Evolutionary conservation across 2,113 vertebrate species (phyloP).

Genomic region (Otis tarda): DNA sequence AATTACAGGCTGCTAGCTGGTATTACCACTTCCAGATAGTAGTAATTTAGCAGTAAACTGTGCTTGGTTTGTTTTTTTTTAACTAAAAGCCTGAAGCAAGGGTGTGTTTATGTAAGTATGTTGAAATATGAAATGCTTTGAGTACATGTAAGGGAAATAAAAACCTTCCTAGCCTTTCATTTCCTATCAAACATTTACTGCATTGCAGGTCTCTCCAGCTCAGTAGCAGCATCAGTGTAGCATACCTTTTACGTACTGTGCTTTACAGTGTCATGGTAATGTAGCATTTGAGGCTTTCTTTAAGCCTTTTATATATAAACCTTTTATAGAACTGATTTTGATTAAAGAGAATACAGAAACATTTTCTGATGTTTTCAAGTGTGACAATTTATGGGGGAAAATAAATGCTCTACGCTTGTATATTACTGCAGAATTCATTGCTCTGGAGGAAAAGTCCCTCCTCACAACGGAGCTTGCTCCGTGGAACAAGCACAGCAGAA

Average conservation of each 20-base stretch:
- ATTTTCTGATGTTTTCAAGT: conserved; percentile 19
- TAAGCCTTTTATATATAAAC: conserved; percentile 3
- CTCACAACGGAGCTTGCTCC: not conserved
- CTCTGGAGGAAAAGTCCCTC: not conserved
- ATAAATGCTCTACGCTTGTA: not conserved
- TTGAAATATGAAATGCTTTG: conserved; percentile 62
- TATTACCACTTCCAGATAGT: conserved; percentile 46
- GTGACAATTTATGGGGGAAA: conserved; percentile 22
- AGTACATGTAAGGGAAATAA: conserved; percentile 35
- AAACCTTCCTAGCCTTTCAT: conserved; percentile 23
- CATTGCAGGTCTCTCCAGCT: conserved; percentile 60
- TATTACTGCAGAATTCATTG: not conserved
- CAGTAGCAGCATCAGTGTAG: not conserved
- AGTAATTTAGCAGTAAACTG: conserved; percentile 59
- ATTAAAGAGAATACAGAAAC: conserved; percentile 39
- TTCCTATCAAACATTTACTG: conserved; percentile 40
- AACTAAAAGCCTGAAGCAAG: conserved; percentile 61
- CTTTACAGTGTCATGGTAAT: conserved; percentile 19
- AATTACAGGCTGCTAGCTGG: conserved; percentile 62
- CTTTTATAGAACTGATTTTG: conserved; percentile 55
- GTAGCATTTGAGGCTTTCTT: conserved; percentile 42
- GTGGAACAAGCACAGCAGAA: not conserved
- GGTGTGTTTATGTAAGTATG: conserved; percentile 52
- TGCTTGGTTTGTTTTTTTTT: not conserved
- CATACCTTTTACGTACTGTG: not conserved